Evolutionary conservation across 2,797 vertebrate species (phyloP).

Genomic region (Enteromius radiatus): DNA sequence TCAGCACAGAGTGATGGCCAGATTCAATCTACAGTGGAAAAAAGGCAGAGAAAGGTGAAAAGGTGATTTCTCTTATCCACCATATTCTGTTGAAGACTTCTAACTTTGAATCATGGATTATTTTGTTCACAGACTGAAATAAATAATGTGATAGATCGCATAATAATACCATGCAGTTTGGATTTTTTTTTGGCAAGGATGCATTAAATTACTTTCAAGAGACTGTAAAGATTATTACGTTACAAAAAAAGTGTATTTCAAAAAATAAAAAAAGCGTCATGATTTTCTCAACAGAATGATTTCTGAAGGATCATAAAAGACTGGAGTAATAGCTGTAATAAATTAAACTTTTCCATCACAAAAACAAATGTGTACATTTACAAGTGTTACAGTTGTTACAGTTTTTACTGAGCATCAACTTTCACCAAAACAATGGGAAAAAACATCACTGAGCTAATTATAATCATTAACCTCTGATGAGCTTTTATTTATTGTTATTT

Average conservation of each 20-base stretch:
- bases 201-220: neutral
- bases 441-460: conserved; percentile 8
- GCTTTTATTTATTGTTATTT: neutral
- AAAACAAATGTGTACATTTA: too few relatives aligned
- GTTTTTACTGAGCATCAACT: neutral
- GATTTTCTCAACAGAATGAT: neutral
- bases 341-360: neutral
- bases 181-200: neutral
- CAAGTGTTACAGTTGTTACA: too few relatives aligned
- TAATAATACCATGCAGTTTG: neutral
- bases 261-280: neutral
- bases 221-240: neutral
- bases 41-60: conserved; percentile 18
- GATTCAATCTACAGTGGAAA: conserved; percentile 39
- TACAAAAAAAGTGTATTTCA: neutral
- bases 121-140: neutral
- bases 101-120: neutral
- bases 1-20: conserved; percentile 12
- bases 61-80: neutral
- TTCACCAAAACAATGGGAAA: neutral
- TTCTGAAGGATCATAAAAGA: neutral
- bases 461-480: neutral
- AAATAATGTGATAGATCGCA: neutral
- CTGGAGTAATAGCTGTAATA: neutral
- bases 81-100: neutral